A percentile compares a stretch with the other conserved stretches of the same genome.
These are phyloP conservation scores for Philypnodon macrostomus DNA, from an alignment of 2,797 vertebrate genomes.

Conservation along the genomic window DNA sequence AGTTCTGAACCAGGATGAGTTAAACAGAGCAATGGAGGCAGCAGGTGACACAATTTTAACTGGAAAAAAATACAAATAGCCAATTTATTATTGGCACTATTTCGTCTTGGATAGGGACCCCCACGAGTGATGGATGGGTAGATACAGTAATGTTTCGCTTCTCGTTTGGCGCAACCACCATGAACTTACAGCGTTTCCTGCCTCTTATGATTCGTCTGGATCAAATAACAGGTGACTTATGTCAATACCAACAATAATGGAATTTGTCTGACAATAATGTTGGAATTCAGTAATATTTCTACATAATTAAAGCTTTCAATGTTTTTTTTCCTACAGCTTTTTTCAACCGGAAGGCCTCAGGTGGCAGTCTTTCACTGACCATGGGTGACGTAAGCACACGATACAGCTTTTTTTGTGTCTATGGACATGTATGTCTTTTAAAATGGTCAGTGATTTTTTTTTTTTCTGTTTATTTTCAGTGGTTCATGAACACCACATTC, in stretches of 20 bases:
- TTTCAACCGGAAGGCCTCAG: conserved; percentile 18
- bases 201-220: conserved; percentile 46
- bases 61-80: no score
- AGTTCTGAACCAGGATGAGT: conserved; percentile 27
- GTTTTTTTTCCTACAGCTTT: conserved; percentile 20
- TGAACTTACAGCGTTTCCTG: conserved; percentile 36
- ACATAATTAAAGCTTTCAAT: no score
- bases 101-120: conserved; percentile 12
- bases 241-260: not conserved
- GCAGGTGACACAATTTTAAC: conserved; percentile 25
- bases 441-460: not conserved
- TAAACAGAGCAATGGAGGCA: conserved; percentile 16
- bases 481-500: not conserved
- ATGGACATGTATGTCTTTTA: not conserved
- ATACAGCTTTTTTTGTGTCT: no score
- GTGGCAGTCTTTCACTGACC: conserved; percentile 24
- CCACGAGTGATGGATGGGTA: not conserved
- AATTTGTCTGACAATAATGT: no score
- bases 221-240: conserved; percentile 23
- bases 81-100: not conserved
- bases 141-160: conserved; percentile 16
- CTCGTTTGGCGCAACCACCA: conserved; percentile 1
- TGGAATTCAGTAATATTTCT: no score
- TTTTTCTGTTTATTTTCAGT: not conserved
- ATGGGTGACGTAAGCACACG: conserved; percentile 20